Evolutionary conservation across 2,888 invertebrate genomes (phyloP).

Genomic region (Elmis aenea): DNA sequence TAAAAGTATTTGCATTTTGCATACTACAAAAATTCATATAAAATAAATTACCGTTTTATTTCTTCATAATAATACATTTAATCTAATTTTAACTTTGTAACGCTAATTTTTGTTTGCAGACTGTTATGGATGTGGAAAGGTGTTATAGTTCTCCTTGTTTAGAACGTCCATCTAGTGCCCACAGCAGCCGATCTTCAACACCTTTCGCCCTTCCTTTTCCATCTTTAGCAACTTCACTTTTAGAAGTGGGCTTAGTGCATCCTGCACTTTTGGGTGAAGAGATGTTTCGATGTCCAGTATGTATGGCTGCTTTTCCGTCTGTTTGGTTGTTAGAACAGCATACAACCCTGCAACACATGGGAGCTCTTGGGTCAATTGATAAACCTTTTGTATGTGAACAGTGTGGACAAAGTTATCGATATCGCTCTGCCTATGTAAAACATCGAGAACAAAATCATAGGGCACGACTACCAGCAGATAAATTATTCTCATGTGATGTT

Average conservation of each 20-base stretch:
- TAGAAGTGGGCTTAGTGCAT: slow-evolving; percentile 52
- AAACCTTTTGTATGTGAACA: slow-evolving; percentile 90
- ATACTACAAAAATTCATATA: too few species aligned
- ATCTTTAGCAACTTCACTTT: slow-evolving; percentile 51
- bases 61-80: too few species aligned
- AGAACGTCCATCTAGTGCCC: slow-evolving; percentile 44
- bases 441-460: slow-evolving; percentile 87
- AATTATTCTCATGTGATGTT: slow-evolving; percentile 85
- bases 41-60: too few species aligned
- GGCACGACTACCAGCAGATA: slow-evolving; percentile 80
- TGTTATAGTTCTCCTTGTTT: slow-evolving; percentile 45
- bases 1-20: too few species aligned
- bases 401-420: slow-evolving; percentile 83
- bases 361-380: slow-evolving; percentile 56
- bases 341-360: slow-evolving; percentile 76
- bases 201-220: slow-evolving; percentile 56
- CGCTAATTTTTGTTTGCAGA: too few species aligned
- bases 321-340: slow-evolving; percentile 84
- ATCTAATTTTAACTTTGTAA: too few species aligned
- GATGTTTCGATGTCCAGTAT: slow-evolving; percentile 63
- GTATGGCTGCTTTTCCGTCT: slow-evolving; percentile 81
- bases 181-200: slow-evolving; percentile 50
- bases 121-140: slow-evolving; percentile 45
- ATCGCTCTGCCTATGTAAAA: slow-evolving; percentile 77
- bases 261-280: slow-evolving; percentile 44